phyloP scores from a whole-genome alignment of 2,888 invertebrate species.

The Eristalis pertinax region DNA sequence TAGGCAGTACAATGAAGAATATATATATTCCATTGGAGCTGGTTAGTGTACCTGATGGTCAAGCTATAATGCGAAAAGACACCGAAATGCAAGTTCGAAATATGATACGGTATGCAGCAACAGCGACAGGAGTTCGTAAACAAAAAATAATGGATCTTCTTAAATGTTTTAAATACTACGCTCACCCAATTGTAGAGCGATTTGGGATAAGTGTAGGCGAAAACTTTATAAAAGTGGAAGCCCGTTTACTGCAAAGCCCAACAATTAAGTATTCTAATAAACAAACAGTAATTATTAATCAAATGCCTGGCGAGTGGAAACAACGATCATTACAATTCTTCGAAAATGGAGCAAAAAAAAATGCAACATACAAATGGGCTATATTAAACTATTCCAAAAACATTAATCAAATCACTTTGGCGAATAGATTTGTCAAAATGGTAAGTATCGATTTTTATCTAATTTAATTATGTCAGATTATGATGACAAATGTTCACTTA shows the following conservation, averaged over 20 bases:
- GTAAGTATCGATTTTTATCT: no score
- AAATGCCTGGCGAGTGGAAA: constrained; percentile 75
- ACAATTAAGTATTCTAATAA: constrained; percentile 84
- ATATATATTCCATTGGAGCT: constrained; percentile 93
- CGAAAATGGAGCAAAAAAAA: background rate
- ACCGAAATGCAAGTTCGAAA: constrained; percentile 90
- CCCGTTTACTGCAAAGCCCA: constrained; percentile 82
- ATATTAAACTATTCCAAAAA: constrained; percentile 72
- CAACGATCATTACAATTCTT: constrained; percentile 29
- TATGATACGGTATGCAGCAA: constrained; percentile 94
- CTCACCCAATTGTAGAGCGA: constrained; percentile 84
- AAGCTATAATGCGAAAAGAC: constrained; percentile 88
- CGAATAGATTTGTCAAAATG: background rate
- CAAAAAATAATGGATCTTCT: constrained; percentile 87
- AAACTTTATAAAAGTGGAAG: constrained; percentile 84
- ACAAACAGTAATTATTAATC: background rate
- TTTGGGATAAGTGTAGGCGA: constrained; percentile 91
- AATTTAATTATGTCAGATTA: no score
- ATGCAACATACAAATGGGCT: constrained; percentile 75
- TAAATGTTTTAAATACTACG: constrained; percentile 76
- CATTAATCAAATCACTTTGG: background rate
- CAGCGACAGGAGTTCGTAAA: constrained; percentile 89
- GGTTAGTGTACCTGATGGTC: constrained; percentile 89
- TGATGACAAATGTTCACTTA: background rate
- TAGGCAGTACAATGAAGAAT: constrained; percentile 86